phyloP scores from a whole-genome alignment of 2,888 invertebrate species.

The Aspidiotus destructor region DNA sequence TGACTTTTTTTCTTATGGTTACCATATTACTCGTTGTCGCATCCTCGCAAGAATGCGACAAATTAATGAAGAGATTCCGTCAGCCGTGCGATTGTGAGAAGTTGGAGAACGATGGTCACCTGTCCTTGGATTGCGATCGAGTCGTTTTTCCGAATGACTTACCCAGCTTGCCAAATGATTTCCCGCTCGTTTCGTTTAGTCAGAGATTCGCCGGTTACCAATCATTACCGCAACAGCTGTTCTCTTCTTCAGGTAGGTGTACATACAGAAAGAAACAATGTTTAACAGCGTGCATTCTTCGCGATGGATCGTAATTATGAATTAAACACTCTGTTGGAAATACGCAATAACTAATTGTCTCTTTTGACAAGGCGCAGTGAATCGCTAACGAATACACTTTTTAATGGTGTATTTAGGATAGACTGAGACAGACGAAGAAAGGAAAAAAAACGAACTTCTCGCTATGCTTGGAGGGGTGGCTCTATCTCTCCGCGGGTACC shows the following conservation, averaged over 20 bases:
- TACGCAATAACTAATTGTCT: too few species aligned
- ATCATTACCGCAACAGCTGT: conserved; percentile 64
- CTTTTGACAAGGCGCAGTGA: too few species aligned
- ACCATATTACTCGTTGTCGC: background rate
- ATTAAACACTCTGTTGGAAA: too few species aligned
- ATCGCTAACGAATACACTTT: too few species aligned
- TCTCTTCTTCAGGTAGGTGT: conserved; percentile 37
- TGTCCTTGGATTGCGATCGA: conserved; percentile 65
- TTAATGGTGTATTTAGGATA: too few species aligned
- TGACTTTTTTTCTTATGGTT: conserved; percentile 23
- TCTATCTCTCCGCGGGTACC: too few species aligned
- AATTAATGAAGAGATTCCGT: conserved; percentile 36
- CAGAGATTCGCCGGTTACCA: conserved; percentile 74
- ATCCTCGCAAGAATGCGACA: conserved; percentile 36
- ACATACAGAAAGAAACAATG: background rate
- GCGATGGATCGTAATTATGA: too few species aligned
- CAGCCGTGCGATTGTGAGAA: conserved; percentile 38
- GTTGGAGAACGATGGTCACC: conserved; percentile 35
- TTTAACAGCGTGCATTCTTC: too few species aligned
- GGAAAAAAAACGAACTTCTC: too few species aligned
- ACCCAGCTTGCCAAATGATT: conserved; percentile 64
- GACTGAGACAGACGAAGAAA: too few species aligned
- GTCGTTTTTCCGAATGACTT: conserved; percentile 72
- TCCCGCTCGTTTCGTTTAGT: conserved; percentile 68
- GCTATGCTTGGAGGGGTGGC: too few species aligned